Conservation (phyloP, 2,888 invertebrate genomes). For the Tenthredo distinguenda region DNA sequence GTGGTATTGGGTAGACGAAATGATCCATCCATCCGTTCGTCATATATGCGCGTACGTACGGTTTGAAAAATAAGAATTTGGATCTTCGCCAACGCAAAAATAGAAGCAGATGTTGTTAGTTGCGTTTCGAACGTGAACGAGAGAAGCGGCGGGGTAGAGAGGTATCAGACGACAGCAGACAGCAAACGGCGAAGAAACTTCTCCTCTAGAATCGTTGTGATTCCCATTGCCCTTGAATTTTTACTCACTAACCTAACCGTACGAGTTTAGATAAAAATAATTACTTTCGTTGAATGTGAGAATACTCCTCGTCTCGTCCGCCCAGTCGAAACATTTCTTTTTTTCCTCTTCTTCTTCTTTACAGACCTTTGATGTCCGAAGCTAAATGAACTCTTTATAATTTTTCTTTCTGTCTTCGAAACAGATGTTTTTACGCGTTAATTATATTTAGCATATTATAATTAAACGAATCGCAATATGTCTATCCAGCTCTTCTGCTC, state of each 20-base stretch:
- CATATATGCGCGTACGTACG: conserved; percentile 67
- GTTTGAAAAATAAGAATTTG: conserved; percentile 76
- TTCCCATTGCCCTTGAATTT: conserved; percentile 75
- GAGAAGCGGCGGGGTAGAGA: conserved; percentile 50
- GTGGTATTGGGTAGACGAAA: conserved; percentile 48
- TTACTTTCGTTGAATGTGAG: conserved; percentile 70
- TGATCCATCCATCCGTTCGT: conserved; percentile 70
- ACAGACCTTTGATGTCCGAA: conserved; percentile 70
- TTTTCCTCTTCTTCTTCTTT: neutral
- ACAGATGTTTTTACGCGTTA: conserved; percentile 58
- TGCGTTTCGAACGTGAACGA: conserved; percentile 68
- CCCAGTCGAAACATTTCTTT: neutral
- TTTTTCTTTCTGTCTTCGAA: conserved; percentile 69
- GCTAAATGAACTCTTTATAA: conserved; percentile 68
- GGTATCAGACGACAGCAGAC: neutral
- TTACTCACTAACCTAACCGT: conserved; percentile 63
- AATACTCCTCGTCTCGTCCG: neutral
- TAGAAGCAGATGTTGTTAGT: conserved; percentile 78
- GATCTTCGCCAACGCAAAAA: conserved; percentile 77
- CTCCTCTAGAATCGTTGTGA: conserved; percentile 61
- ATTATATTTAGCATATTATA: conserved; percentile 50
- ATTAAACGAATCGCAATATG: conserved; percentile 36
- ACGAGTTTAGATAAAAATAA: conserved; percentile 75
- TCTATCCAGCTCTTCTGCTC: neutral
- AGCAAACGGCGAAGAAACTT: conserved; percentile 45